A percentile compares a stretch with the other conserved stretches of the same genome.
phyloP scores from a whole-genome alignment of 2,888 invertebrate genomes.

The Drosophila infuscata region DNA sequence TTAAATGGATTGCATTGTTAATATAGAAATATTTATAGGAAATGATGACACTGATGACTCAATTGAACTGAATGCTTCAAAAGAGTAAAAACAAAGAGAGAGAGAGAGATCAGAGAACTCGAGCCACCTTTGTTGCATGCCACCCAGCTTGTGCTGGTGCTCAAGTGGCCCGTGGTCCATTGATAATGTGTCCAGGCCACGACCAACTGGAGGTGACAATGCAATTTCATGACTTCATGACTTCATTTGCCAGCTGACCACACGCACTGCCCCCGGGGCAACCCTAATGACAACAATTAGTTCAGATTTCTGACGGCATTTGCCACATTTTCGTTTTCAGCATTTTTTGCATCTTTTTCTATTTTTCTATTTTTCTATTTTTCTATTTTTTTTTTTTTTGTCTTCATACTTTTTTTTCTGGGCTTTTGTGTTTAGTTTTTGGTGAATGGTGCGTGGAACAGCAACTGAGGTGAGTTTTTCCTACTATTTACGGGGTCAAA shows the following conservation, averaged over 20 bases:
- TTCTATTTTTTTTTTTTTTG: neutral
- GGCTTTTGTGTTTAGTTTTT: slow-evolving; percentile 2
- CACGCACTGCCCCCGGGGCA: slow-evolving; percentile 39
- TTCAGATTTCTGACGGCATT: slow-evolving; percentile 52
- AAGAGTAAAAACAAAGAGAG: neutral
- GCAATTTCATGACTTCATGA: slow-evolving; percentile 28
- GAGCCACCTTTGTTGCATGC: slow-evolving; percentile 31
- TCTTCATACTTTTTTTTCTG: neutral
- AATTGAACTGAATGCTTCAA: slow-evolving; percentile 12
- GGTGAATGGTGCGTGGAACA: slow-evolving; percentile 38
- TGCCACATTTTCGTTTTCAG: slow-evolving; percentile 6
- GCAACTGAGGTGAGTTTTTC: slow-evolving; percentile 20
- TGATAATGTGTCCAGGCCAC: slow-evolving; percentile 9
- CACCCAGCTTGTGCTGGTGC: slow-evolving; percentile 34
- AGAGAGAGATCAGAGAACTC: neutral
- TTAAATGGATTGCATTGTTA: neutral
- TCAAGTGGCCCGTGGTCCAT: slow-evolving; percentile 44
- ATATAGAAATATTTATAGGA: neutral
- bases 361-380: neutral
- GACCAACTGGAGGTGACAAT: slow-evolving; percentile 37
- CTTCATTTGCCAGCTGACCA: slow-evolving; percentile 54
- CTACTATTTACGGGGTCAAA: slow-evolving; percentile 38
- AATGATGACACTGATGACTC: slow-evolving; percentile 19
- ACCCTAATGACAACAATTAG: slow-evolving; percentile 78
- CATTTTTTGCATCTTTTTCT: slow-evolving; percentile 1